Base-by-base conservation (phyloP, 2,113 vertebrate species). In the Cavia porcellus region DNA sequence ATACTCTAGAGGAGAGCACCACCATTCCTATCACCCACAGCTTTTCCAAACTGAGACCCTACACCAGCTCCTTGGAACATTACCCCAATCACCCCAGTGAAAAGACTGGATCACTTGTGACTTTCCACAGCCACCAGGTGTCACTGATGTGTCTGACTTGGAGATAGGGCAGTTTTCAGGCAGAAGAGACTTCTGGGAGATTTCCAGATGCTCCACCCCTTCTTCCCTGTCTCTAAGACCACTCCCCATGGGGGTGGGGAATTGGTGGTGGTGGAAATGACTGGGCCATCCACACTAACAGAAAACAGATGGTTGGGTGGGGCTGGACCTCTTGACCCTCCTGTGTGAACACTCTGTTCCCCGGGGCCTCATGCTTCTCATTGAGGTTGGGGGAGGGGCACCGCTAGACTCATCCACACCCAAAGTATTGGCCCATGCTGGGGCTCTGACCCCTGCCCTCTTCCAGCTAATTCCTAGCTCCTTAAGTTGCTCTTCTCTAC, bases 51-150 rank as follows among this genome's bases (percentile, higher is more conserved):
- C 11, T 47, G 50, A 50, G 57, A 20, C n/a, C 70, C 2, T 7
- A 28, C 13, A 50, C 42, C 57, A 86, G 12, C 30, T 62, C 25
- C 57, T 45, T 22, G 32, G 52, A 70, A 80, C 25, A 57, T 62
- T 20, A n/a, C 7, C 28, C 80, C 59, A 6, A 32, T 50, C 14
- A 79, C 35, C 62, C 59, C 20, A 28, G 68, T 22, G 28, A 42
- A 11, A 47, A 83, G 47, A 55, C n/a, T 2, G 88, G 91, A n/a
- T 38, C 35, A 3, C 66, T 85, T 59, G 81, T 94, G 90, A 92
- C 93, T 74, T 4, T 47, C 10, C 66, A 35, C 79, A 25, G 55
- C 98, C 98, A 97, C 97, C 90, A 98, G 98, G 87, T 95, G 98
- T 96, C 98, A 72, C 94, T 92, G 74, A 45, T 38, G 96, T 30